Base-by-base conservation (phyloP, 2,888 invertebrate genomes). In the Polydrusus pterygomalis region DNA sequence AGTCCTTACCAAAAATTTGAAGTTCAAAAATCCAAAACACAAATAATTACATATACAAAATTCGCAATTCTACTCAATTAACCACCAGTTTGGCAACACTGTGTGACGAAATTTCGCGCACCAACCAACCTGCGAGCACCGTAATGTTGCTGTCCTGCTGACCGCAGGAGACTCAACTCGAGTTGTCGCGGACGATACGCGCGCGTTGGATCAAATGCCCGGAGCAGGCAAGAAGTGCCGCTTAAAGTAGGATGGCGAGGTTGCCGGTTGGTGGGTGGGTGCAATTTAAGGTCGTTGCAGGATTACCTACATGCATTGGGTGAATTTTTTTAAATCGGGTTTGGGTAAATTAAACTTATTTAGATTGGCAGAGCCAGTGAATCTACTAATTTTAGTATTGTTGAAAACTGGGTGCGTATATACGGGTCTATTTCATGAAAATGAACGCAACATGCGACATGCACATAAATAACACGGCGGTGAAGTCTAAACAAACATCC, bases 201-300 rank as follows among this genome's bases (percentile, higher is more conserved):
- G 81, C 82, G 82, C 82, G 80, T 80, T 78, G 80, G 77, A 80
- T 79, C 79, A 77, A 82, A 81, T 83, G 82, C 78, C 77, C 69
- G 67, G 60, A 63, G 64, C 75, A 67, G 65, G 70, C 78, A 69
- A 77, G 62, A 78, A 65, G 63, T 69, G 72, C 77, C 74, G 71
- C 79, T 81, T 77, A 79, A 80, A 81, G 79, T 77, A 79, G 76
- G 78, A 79, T 75, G 38, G 78, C 81, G 63, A 45, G 63, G 78
- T 78, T 80, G 78, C 78, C 79, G 67, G 67, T 49, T 70, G 60
- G 70, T 75, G 70, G 75, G 70, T 75, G 70, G 70, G 70, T 75
- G 70, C 74, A 75, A 60, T 56, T 60, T 75, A 67, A 75, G 75
- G 75, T 75, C 70, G 64, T 64, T 20, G 38, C 65, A 75, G 75